Evolutionary conservation across 2,888 invertebrate genomes (phyloP).

Genomic region (Quadroppia sp.): DNA sequence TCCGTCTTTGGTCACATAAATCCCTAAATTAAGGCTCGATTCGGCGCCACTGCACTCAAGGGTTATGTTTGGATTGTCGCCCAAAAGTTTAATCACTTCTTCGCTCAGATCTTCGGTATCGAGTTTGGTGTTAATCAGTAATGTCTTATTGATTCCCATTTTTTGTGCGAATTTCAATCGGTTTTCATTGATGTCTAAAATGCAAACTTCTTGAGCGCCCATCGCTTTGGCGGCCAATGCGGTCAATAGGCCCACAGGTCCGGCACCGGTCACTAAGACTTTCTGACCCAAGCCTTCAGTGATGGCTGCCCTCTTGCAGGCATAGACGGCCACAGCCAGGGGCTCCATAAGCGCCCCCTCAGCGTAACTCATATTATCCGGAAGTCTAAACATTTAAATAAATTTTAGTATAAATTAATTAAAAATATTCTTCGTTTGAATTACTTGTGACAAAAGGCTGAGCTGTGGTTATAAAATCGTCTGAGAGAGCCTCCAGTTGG

Average conservation of each 20-base stretch:
- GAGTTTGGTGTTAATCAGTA: slow-evolving; percentile 50
- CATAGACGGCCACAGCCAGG: slow-evolving; percentile 86
- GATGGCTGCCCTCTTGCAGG: slow-evolving; percentile 77
- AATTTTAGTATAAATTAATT: slow-evolving; percentile 32
- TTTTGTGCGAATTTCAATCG: slow-evolving; percentile 53
- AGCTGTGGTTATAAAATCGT: slow-evolving; percentile 55
- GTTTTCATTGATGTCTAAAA: slow-evolving; percentile 50
- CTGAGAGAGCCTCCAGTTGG: slow-evolving; percentile 57
- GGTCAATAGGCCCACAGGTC: slow-evolving; percentile 52
- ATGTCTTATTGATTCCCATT: slow-evolving; percentile 52
- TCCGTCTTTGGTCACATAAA: slow-evolving; percentile 49
- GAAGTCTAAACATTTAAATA: slow-evolving; percentile 61
- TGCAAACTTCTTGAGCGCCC: slow-evolving; percentile 50
- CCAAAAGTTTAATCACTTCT: slow-evolving; percentile 36
- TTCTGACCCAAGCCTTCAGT: slow-evolving; percentile 53
- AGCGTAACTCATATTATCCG: slow-evolving; percentile 80
- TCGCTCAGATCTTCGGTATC: slow-evolving; percentile 32
- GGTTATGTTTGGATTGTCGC: slow-evolving; percentile 50
- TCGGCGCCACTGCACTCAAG: slow-evolving; percentile 55
- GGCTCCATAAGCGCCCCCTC: slow-evolving; percentile 94
- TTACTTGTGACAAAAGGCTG: slow-evolving; percentile 58
- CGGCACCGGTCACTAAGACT: slow-evolving; percentile 54
- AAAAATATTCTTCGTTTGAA: slow-evolving; percentile 12
- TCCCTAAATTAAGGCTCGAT: slow-evolving; percentile 51
- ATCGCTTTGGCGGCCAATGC: slow-evolving; percentile 50